Evolutionary conservation across 2,888 invertebrate genomes (phyloP).

Genomic region (Yponomeuta evonymella): DNA sequence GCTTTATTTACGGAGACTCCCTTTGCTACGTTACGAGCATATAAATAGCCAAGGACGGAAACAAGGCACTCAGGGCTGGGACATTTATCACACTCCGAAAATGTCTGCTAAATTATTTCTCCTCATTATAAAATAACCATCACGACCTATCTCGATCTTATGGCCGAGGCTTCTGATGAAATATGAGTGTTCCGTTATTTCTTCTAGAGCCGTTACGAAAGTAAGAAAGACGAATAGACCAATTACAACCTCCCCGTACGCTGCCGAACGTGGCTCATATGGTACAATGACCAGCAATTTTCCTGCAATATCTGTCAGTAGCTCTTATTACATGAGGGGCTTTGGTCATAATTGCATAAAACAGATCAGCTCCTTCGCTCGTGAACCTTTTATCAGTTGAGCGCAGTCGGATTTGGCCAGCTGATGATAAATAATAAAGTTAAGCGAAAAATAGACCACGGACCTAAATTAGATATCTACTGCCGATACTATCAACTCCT

Average conservation of each 20-base stretch:
- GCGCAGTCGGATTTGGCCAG: not conserved
- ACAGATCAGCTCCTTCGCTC: not conserved
- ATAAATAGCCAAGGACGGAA: not conserved
- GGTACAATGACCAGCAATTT: not conserved
- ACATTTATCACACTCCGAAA: not conserved
- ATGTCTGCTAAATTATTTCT: not conserved
- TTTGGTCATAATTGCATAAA: not conserved
- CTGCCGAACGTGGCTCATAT: not conserved
- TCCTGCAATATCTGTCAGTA: not conserved
- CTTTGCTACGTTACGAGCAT: not conserved
- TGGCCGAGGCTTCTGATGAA: not conserved
- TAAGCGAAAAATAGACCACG: not conserved
- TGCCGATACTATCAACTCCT: too few species aligned
- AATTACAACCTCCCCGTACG: not conserved
- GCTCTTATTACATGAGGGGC: not conserved
- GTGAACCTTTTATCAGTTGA: not conserved
- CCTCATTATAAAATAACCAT: conserved; percentile 1
- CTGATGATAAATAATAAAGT: not conserved
- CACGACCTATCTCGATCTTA: not conserved
- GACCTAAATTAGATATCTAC: too few species aligned
- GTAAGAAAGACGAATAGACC: not conserved
- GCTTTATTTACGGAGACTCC: not conserved
- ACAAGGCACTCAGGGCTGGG: not conserved
- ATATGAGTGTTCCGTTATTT: not conserved
- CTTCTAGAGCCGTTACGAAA: not conserved